Conservation (phyloP, 2,797 vertebrate species). For the Oceanodroma leucorhoa region DNA sequence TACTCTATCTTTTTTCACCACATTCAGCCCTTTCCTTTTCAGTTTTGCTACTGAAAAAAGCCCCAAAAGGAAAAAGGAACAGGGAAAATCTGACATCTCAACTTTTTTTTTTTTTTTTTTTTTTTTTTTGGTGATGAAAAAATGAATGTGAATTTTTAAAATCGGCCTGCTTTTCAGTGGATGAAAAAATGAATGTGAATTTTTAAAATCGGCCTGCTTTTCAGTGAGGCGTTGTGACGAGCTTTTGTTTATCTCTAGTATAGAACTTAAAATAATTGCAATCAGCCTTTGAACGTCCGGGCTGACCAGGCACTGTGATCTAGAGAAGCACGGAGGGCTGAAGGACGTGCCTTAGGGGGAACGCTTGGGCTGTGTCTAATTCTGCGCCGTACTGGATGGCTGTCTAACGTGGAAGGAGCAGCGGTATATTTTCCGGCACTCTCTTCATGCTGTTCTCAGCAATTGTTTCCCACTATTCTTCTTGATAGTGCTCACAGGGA, state of each 20-base stretch:
- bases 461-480: background rate
- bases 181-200: background rate
- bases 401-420: fast-evolving
- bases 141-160: background rate
- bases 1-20: fast-evolving
- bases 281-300: background rate
- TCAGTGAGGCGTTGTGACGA: background rate
- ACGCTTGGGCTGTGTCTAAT: background rate
- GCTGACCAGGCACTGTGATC: background rate
- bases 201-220: background rate
- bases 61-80: background rate
- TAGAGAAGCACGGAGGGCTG: background rate
- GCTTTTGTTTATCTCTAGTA: background rate
- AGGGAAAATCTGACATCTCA: background rate
- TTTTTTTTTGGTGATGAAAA: background rate
- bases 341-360: background rate
- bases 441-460: background rate
- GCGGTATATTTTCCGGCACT: background rate
- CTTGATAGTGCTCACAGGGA: background rate
- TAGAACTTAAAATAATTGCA: background rate
- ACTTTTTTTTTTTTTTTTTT: fast-evolving
- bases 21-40: background rate
- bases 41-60: background rate
- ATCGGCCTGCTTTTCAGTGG: background rate
- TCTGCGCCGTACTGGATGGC: background rate